Evolutionary conservation across 1,140 invertebrate species (phyloP), one percentile per base, ranked within the genome.

Genomic region (Asobara japonica): DNA sequence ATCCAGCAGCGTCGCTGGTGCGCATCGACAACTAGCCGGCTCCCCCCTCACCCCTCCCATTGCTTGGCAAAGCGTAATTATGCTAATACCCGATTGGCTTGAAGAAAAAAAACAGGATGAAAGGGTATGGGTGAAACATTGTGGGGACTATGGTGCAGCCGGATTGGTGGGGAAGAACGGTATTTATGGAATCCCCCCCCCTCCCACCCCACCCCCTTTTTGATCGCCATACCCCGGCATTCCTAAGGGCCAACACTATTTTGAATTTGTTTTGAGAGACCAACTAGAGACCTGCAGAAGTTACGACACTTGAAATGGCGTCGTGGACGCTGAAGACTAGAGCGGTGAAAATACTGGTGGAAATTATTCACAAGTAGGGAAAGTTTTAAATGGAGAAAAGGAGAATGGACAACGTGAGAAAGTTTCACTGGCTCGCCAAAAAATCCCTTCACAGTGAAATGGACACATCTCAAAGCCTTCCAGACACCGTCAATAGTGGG

Each of bases 31-130:
- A 65, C 22, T 38, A 65, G 30, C 70, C 41, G 41, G 70, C 70
- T 72, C 70, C 70, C 70, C 62, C 64, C n/a, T n/a, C n/a, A n/a
- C n/a, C 61, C 48, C 11, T 70, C 31, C 64, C 76, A 71, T 75
- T 69, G 75, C 74, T 70, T 74, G 71, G 79, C 76, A 78, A 84
- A 85, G 82, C 77, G 84, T 81, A 85, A 86, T 86, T 86, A 86
- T 86, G 84, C 82, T 85, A 86, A 86, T 86, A 84, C 81, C 75
- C 82, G 83, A 86, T 86, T 86, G 84, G 84, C 77, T 82, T 77
- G 62, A 48, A 33, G 20, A 41, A 71, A 82, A 86, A 56, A n/a
- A n/a, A n/a, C n/a, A 25, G 22, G 22, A 62, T 30, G 31, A 62
- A 62, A 30, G 27, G 18, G 81, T 80, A 83, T 83, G 80, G 80